Percentiles rank a stretch among this genome's conserved stretches.
Evolutionary conservation across 2,797 vertebrate species (phyloP).

Genomic region (Pantherophis alleghaniensis): DNA sequence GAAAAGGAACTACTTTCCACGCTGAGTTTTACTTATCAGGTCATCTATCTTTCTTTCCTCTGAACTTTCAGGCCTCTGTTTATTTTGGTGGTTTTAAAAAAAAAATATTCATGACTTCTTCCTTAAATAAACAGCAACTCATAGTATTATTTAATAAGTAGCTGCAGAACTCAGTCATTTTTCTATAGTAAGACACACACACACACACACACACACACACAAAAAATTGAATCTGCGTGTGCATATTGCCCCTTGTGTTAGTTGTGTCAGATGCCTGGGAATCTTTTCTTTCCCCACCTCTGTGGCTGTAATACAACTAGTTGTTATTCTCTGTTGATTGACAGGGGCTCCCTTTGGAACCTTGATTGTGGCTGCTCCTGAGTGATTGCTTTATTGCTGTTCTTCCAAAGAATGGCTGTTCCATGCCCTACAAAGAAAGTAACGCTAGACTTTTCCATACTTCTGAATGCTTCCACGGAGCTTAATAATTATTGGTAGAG

Average conservation of each 20-base stretch:
- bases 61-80: not conserved
- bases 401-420: not conserved
- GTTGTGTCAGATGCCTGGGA: not conserved
- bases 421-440: not conserved
- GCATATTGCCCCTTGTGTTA: not conserved
- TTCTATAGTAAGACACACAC: not conserved
- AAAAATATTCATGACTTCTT: not conserved
- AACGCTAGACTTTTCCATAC: not conserved
- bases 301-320: not conserved
- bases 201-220: not conserved
- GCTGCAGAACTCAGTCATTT: not conserved
- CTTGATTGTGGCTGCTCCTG: not conserved
- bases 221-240: not conserved
- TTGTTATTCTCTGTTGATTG: not conserved
- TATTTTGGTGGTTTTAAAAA: not conserved
- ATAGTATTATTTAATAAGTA: not conserved
- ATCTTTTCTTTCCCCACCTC: not conserved
- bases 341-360: not conserved
- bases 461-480: not conserved
- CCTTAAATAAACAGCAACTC: not conserved
- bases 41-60: not conserved
- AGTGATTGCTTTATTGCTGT: not conserved
- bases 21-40: not conserved
- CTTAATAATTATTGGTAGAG: not conserved
- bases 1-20: not conserved